Evolutionary conservation across 2,797 vertebrate species (phyloP).

Genomic region (Mormyrus hasselquistii): DNA sequence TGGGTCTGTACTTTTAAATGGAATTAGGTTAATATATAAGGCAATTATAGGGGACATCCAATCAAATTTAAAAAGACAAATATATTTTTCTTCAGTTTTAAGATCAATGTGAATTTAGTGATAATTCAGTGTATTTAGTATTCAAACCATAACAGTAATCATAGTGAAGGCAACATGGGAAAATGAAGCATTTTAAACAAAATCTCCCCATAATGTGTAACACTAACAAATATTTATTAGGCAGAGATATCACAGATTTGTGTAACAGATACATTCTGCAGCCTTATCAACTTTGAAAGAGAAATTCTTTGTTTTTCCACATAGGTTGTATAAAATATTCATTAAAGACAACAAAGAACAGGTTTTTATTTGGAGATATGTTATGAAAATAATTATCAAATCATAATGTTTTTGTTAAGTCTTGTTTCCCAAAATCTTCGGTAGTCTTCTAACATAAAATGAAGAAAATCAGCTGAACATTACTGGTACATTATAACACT

Average conservation of each 20-base stretch:
- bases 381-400: neutral
- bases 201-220: constrained; percentile 3
- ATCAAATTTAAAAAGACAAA: neutral
- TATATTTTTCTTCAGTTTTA: neutral
- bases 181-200: constrained; percentile 20
- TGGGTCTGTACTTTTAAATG: constrained; percentile 10
- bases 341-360: neutral
- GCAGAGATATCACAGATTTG: neutral
- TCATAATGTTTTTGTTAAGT: neutral
- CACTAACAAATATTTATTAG: constrained; percentile 1
- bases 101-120: neutral
- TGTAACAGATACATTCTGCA: neutral
- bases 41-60: neutral
- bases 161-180: constrained; percentile 16
- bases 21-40: neutral
- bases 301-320: neutral
- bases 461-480: neutral
- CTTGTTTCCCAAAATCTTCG: neutral
- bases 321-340: neutral
- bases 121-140: constrained; percentile 16
- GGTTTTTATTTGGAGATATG: neutral
- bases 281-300: neutral
- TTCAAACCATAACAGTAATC: constrained; percentile 15
- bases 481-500: neutral
- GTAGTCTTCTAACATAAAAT: constrained; percentile 7